These are phyloP conservation scores for Calypte anna DNA, from an alignment of 2,113 vertebrate species.

Conservation along the genomic window DNA sequence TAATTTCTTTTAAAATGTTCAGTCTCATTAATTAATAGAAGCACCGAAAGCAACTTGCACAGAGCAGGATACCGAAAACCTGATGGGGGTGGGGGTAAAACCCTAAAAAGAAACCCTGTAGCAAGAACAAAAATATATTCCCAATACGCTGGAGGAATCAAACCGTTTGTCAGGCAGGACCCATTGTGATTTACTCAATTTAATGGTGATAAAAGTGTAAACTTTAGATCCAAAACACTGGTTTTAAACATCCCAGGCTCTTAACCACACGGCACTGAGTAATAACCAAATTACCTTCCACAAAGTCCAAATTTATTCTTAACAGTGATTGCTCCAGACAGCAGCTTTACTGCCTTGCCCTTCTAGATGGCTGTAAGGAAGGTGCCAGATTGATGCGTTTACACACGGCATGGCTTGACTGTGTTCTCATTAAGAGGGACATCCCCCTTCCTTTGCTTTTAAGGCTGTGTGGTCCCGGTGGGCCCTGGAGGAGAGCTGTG, in stretches of 20 bases:
- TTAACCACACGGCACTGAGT: neutral
- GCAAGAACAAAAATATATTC: neutral
- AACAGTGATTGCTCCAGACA: neutral
- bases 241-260: conserved; percentile 39
- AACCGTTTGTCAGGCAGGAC: conserved; percentile 49
- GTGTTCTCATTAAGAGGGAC: neutral
- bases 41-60: conserved; percentile 65
- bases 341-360: neutral
- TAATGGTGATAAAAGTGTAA: conserved; percentile 38
- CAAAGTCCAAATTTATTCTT: neutral
- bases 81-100: neutral
- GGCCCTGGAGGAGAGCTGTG: neutral
- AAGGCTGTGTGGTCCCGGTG: neutral
- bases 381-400: neutral
- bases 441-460: neutral
- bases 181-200: neutral
- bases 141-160: conserved; percentile 8
- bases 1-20: conserved; percentile 51
- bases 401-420: neutral
- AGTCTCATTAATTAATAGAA: conserved; percentile 69
- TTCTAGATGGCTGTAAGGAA: conserved; percentile 29
- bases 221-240: conserved; percentile 50
- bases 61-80: conserved; percentile 59
- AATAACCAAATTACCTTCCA: neutral
- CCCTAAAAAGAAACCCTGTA: neutral